A percentile compares a stretch with the other conserved stretches of the same genome.
phyloP scores from a whole-genome alignment of 2,888 invertebrate genomes.

The Dryadula phaetusa region DNA sequence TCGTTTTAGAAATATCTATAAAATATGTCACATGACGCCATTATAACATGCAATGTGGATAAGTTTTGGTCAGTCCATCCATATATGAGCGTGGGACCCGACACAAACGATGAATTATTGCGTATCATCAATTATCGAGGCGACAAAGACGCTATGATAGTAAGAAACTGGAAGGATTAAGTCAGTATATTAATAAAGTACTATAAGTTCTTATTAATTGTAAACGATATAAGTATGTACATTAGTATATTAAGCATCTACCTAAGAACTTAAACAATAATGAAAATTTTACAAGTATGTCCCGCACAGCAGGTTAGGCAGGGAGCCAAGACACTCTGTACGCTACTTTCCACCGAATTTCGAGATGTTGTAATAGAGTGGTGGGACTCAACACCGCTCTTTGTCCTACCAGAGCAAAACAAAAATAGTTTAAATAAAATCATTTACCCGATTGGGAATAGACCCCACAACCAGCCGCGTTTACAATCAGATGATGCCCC shows the following conservation, averaged over 20 bases:
- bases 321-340: no score
- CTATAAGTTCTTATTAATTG: neutral
- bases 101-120: conserved; percentile 81
- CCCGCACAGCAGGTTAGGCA: no score
- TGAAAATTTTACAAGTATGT: no score
- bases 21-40: conserved; percentile 1
- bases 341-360: no score
- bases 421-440: no score
- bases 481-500: no score
- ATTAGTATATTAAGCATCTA: no score
- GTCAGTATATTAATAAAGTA: neutral
- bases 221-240: neutral
- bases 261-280: neutral
- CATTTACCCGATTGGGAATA: no score
- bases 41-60: conserved; percentile 8
- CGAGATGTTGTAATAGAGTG: no score
- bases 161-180: conserved; percentile 33
- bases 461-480: no score
- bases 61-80: conserved; percentile 49
- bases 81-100: conserved; percentile 70
- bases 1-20: neutral
- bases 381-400: no score
- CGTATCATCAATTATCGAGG: conserved; percentile 79
- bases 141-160: conserved; percentile 52
- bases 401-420: no score